Conservation (phyloP, 2,888 invertebrate genomes). For the Neocrepidodera transversa region DNA sequence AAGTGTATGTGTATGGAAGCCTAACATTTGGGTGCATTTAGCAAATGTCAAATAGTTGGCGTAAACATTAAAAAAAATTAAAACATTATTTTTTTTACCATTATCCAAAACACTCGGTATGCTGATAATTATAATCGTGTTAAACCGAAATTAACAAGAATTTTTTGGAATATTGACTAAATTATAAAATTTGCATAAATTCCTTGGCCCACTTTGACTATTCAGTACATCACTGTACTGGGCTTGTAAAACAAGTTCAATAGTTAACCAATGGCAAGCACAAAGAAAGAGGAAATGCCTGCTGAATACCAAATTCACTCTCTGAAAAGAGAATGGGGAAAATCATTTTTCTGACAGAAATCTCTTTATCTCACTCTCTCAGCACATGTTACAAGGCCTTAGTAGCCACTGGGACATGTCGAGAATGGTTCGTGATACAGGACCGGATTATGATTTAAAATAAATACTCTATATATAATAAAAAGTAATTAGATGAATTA, state of each 20-base stretch:
- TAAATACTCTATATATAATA: not conserved
- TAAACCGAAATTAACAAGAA: no score
- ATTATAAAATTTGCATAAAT: no score
- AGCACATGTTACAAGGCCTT: conserved; percentile 54
- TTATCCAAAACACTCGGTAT: no score
- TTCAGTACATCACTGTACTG: not conserved
- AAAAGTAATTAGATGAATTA: not conserved
- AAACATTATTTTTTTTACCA: no score
- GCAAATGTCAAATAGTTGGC: no score
- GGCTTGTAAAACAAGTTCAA: conserved; percentile 50
- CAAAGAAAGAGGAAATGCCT: conserved; percentile 51
- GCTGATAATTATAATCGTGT: no score
- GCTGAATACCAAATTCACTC: conserved; percentile 53
- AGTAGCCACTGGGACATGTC: conserved; percentile 38
- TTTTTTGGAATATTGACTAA: no score
- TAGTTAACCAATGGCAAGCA: conserved; percentile 54
- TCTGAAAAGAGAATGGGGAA: conserved; percentile 46
- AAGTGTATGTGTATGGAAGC: no score
- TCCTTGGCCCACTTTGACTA: no score
- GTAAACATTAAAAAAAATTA: no score
- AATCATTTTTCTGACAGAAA: conserved; percentile 54
- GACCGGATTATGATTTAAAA: conserved; percentile 19
- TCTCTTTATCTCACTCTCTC: conserved; percentile 54
- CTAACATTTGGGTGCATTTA: no score
- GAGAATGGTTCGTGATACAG: conserved; percentile 36